These are phyloP conservation scores for Propithecus perrieri DNA, from an alignment of 2,797 vertebrate genomes.

Conservation along the genomic window DNA sequence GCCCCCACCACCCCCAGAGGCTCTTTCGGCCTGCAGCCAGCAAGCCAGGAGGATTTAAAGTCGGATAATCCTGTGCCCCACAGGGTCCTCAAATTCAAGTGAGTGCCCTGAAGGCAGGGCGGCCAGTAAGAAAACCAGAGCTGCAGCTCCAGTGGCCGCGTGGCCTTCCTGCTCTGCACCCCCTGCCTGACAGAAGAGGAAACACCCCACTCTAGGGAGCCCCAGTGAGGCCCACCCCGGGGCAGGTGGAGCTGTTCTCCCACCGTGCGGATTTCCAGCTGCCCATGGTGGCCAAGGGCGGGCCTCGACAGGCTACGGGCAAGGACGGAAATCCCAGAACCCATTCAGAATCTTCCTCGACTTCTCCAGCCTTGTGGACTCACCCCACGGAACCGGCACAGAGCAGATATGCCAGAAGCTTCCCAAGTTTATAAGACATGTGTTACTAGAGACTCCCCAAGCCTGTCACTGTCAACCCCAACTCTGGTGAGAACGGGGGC, in stretches of 20 bases:
- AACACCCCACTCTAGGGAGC: too few species aligned
- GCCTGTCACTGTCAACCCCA: background rate
- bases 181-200: background rate
- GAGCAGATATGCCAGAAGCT: background rate
- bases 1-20: too few species aligned
- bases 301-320: background rate
- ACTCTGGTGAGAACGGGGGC: background rate
- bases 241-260: background rate
- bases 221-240: background rate
- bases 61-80: background rate
- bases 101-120: background rate
- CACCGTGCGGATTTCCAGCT: background rate
- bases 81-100: background rate
- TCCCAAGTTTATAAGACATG: background rate
- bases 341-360: background rate
- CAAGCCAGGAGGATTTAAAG: background rate
- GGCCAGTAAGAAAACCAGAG: rapidly evolving
- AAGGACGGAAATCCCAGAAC: background rate
- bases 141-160: too few species aligned
- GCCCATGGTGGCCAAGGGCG: too few species aligned
- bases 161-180: background rate
- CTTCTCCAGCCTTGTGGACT: rapidly evolving
- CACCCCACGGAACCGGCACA: background rate
- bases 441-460: background rate
- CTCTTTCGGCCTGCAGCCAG: background rate